A percentile compares a stretch with the other conserved stretches of the same genome.
Conservation (phyloP, 2,113 vertebrate species). For the Plotosus lineatus region DNA sequence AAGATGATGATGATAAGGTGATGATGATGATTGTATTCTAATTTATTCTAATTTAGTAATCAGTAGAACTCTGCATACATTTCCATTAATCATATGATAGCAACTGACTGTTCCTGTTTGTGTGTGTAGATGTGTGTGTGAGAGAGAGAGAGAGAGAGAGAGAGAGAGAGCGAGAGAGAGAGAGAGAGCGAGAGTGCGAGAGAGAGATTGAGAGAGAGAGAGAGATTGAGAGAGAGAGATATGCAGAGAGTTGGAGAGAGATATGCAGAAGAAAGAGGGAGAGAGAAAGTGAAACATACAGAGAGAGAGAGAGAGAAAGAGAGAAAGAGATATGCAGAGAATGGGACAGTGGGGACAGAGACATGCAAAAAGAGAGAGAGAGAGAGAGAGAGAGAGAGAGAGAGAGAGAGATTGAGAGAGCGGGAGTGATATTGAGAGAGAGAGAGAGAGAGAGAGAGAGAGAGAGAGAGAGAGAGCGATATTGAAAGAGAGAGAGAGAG, state of each 20-base stretch:
- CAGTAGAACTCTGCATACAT: background rate
- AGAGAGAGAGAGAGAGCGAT: background rate
- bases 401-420: slow-evolving; percentile 64
- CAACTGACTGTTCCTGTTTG: background rate
- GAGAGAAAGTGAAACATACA: background rate
- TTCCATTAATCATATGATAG: background rate
- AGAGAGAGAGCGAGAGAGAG: background rate
- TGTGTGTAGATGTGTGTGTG: too few relatives aligned
- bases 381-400: background rate
- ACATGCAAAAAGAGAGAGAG: background rate
- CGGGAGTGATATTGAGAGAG: too few relatives aligned
- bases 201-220: background rate
- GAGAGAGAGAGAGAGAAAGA: slow-evolving; percentile 52
- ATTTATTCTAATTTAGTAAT: background rate
- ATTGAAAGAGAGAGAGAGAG: slow-evolving; percentile 67
- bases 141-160: background rate
- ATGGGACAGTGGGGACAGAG: too few relatives aligned
- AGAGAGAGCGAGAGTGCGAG: slow-evolving; percentile 64
- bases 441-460: background rate
- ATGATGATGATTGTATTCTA: background rate
- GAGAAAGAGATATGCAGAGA: slow-evolving; percentile 54
- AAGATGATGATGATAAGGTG: too few relatives aligned
- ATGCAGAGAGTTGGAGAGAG: slow-evolving; percentile 64
- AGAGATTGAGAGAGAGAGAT: background rate
- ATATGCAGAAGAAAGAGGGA: background rate